Conservation (phyloP, 2,113 vertebrate genomes). For the Sphyrna mokarran region DNA sequence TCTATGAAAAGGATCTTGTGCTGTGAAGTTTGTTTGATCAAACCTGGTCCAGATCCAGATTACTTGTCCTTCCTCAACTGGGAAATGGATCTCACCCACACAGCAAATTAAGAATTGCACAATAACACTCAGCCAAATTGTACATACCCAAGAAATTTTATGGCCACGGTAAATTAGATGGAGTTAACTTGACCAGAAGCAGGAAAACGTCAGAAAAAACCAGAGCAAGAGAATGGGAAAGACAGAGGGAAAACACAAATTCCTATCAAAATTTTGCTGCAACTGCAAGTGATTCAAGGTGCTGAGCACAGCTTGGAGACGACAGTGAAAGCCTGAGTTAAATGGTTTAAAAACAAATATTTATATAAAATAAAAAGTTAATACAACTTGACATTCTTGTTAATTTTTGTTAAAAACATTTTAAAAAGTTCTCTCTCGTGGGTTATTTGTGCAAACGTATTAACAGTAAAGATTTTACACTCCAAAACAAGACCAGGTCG, state of each 20-base stretch:
- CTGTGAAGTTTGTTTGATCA: not conserved
- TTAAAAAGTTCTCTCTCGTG: not conserved
- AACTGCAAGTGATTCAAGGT: not conserved
- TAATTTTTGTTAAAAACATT: not conserved
- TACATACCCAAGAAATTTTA: not conserved
- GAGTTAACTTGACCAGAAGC: not conserved
- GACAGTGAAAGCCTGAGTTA: slow-evolving; percentile 14
- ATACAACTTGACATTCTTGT: slow-evolving; percentile 27
- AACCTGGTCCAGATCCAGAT: not conserved
- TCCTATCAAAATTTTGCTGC: not conserved
- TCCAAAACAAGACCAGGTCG: not conserved
- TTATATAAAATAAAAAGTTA: not conserved
- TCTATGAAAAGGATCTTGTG: not conserved
- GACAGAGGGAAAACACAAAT: not conserved
- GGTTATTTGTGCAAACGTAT: not conserved
- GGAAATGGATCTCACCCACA: too few species aligned
- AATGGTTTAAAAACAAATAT: not conserved
- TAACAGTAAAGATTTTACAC: not conserved
- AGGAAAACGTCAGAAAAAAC: not conserved
- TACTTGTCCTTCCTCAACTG: not conserved
- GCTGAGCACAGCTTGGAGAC: not conserved
- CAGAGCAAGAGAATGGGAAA: not conserved
- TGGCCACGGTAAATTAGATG: not conserved
- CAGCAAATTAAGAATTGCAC: not conserved
- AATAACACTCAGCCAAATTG: not conserved